phyloP scores from a whole-genome alignment of 2,888 invertebrate species.

The Halictus quadricinctus region DNA sequence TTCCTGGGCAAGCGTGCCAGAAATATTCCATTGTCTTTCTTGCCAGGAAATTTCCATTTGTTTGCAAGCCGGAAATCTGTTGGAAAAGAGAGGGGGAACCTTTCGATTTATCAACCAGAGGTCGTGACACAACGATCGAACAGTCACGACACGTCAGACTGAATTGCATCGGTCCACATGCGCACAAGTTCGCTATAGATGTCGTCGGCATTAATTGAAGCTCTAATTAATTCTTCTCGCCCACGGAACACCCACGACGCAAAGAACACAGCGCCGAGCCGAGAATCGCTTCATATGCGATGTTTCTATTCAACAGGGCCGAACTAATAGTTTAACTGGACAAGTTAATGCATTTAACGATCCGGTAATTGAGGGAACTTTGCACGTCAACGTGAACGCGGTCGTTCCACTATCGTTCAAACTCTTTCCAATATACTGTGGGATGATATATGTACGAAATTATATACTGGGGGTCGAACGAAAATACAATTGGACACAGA shows the following conservation, averaged over 20 bases:
- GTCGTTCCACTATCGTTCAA: slow-evolving; percentile 35
- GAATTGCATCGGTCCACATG: slow-evolving; percentile 46
- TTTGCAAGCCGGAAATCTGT: not conserved
- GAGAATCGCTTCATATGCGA: slow-evolving; percentile 31
- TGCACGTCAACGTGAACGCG: slow-evolving; percentile 62
- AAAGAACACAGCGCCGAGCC: slow-evolving; percentile 19
- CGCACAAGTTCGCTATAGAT: slow-evolving; percentile 7
- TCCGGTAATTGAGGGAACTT: slow-evolving; percentile 74
- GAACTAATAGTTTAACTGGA: slow-evolving; percentile 74
- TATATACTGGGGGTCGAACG: not conserved
- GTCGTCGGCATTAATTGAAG: slow-evolving; percentile 38
- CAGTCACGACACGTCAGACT: slow-evolving; percentile 12
- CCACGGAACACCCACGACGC: slow-evolving; percentile 56
- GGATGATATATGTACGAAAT: not conserved
- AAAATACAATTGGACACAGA: too few relatives aligned
- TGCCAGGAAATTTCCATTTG: not conserved
- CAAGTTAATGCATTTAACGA: slow-evolving; percentile 72
- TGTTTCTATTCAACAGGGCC: slow-evolving; percentile 52
- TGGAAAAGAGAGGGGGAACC: slow-evolving; percentile 15
- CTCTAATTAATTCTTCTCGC: slow-evolving; percentile 51
- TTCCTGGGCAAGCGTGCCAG: not conserved
- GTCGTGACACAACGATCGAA: slow-evolving; percentile 27
- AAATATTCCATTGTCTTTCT: not conserved
- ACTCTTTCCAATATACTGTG: not conserved
- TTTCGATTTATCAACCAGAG: slow-evolving; percentile 7